These are phyloP conservation scores for Oreotrochilus melanogaster DNA, from an alignment of 2,113 vertebrate species.

Conservation along the genomic window DNA sequence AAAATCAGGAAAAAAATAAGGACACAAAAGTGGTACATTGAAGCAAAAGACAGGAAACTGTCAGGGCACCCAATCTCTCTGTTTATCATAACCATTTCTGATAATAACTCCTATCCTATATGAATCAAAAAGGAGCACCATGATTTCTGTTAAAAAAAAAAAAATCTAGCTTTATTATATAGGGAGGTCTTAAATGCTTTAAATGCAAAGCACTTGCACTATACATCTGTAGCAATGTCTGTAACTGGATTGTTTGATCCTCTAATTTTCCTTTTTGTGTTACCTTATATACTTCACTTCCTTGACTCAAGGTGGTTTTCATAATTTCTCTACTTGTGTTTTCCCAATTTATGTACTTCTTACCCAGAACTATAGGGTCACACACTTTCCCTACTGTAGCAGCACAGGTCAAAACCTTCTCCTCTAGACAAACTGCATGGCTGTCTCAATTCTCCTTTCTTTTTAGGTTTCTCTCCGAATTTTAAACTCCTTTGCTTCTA, in stretches of 20 bases:
- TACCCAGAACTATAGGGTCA: neutral
- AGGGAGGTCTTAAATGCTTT: neutral
- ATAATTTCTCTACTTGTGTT: neutral
- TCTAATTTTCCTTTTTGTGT: neutral
- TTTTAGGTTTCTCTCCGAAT: neutral
- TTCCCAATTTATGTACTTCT: neutral
- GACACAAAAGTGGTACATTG: neutral
- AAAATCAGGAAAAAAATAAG: neutral
- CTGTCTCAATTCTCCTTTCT: neutral
- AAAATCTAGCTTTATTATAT: too few relatives aligned
- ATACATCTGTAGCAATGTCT: neutral
- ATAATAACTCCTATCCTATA: neutral
- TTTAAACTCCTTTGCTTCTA: neutral
- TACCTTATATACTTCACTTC: neutral
- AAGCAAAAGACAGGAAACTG: neutral
- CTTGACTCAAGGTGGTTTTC: neutral
- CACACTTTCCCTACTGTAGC: fast-evolving
- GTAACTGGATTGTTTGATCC: neutral
- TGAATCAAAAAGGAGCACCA: neutral
- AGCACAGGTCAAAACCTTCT: neutral
- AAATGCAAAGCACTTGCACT: neutral
- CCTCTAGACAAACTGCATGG: neutral
- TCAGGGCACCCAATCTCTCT: neutral
- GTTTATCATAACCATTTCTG: neutral
- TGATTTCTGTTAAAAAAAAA: neutral